Evolutionary conservation across 2,113 vertebrate species (phyloP), one percentile per base, ranked within the genome.

Genomic region (Ceuthmochares aereus): DNA sequence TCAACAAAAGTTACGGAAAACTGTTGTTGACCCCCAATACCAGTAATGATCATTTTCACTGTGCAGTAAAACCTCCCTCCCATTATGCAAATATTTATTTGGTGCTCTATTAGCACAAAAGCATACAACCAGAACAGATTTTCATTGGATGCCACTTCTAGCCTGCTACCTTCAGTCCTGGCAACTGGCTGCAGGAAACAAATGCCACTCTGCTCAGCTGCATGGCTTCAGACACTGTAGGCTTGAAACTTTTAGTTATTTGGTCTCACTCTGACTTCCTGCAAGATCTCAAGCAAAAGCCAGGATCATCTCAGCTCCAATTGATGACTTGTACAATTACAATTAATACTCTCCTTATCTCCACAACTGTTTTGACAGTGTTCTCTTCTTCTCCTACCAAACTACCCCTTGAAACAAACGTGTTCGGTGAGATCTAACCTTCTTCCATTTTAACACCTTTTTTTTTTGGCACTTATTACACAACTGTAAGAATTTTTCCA

Each of bases 141-240:
- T 73, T 85, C 20, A 29, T 36, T 20, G 59, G 69, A 83, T 19
- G 40, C 23, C 30, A n/a, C 34, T 74, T 77, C 23, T 19, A 9
- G 15, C 18, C 30, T 47, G 12, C 20, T 47, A 18, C 43, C n/a
- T 29, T 62, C 30, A 69, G 43, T 37, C 30, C 49, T 54, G 51
- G 20, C 55, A 43, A 25, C 7, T 47, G 40, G 66, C 10, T 7
- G 7, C 40, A n/a, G 21, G 60, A 84, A 59, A 26, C 37, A 80
- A 84, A 84, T 14, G 25, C 14, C 27, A 43, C 32, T 32, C 26
- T 54, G 32, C 56, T 85, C 47, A 78, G 64, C 15, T 82, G 55
- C 0, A 1, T 4, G 34, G 47, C 32, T n/a, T 59, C 8, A 6
- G 15, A 10, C 14, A 12, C 62, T 49, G 26, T 21, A 12, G 22